Evolutionary conservation across 1,140 invertebrate species (phyloP).

Genomic region (Helicorthomorpha holstii): DNA sequence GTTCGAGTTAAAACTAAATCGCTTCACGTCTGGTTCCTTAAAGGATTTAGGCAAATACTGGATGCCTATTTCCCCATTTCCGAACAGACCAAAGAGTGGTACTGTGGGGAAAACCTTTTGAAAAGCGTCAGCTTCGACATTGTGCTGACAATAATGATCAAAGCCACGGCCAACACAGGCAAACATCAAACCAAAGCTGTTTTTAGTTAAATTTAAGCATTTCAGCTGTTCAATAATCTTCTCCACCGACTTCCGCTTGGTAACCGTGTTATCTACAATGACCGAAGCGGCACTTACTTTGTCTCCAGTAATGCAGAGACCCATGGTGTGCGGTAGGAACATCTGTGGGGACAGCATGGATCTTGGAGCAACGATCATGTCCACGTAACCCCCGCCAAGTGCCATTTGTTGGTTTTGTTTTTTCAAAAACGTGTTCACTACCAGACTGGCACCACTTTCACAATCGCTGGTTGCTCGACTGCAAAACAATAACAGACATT

Average conservation of each 20-base stretch:
- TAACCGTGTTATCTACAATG: slow-evolving; percentile 17
- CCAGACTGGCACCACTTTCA: background rate
- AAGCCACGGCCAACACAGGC: slow-evolving; percentile 35
- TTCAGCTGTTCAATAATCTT: slow-evolving; percentile 20
- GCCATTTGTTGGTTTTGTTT: slow-evolving; percentile 16
- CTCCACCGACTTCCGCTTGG: slow-evolving; percentile 15
- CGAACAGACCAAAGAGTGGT: slow-evolving; percentile 38
- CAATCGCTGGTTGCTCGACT: background rate
- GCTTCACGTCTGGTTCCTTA: background rate
- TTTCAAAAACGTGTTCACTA: slow-evolving; percentile 2
- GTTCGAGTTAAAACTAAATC: background rate
- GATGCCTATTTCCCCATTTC: slow-evolving; percentile 38
- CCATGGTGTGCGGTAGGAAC: slow-evolving; percentile 8
- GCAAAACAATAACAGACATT: slow-evolving; percentile 9
- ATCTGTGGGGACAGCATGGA: slow-evolving; percentile 4
- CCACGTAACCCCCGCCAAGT: slow-evolving; percentile 17
- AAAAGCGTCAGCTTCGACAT: slow-evolving; percentile 38
- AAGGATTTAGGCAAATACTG: slow-evolving; percentile 19
- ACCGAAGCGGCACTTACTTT: slow-evolving; percentile 21
- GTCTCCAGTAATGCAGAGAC: slow-evolving; percentile 21
- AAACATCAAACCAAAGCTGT: slow-evolving; percentile 38
- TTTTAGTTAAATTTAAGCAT: slow-evolving; percentile 20
- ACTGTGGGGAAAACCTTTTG: slow-evolving; percentile 36
- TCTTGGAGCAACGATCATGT: slow-evolving; percentile 5
- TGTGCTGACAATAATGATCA: slow-evolving; percentile 20